A percentile compares a stretch with the other conserved stretches of the same genome.
These are phyloP conservation scores for Panzeria rudis DNA, from an alignment of 2,888 invertebrate species.

Conservation along the genomic window DNA sequence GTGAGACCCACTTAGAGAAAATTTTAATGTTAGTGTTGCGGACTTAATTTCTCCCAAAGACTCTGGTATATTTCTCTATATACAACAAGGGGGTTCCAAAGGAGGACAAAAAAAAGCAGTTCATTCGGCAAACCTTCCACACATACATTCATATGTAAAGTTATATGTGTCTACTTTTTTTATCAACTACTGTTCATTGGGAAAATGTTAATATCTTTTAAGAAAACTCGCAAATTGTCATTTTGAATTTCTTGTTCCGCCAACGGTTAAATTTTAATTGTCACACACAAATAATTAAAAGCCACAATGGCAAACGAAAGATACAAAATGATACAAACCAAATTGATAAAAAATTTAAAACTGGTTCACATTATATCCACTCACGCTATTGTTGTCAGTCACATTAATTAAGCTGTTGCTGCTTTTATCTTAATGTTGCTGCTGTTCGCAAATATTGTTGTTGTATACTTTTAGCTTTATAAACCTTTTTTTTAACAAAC, in stretches of 20 bases:
- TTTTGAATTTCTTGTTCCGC: background rate
- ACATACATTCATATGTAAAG: no score
- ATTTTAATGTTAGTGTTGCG: no score
- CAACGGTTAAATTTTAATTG: conserved; percentile 24
- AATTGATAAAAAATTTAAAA: conserved; percentile 47
- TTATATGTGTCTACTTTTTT: no score
- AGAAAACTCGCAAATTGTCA: no score
- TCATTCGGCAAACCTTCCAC: no score
- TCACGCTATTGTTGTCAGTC: conserved; percentile 58
- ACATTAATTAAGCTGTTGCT: conserved; percentile 67
- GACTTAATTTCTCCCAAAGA: no score
- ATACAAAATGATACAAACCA: conserved; percentile 41
- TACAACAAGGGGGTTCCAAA: no score
- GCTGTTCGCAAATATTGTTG: background rate
- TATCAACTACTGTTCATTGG: no score
- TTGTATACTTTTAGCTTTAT: conserved; percentile 14
- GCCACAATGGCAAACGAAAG: conserved; percentile 28
- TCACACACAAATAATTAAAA: conserved; percentile 25
- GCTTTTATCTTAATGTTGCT: conserved; percentile 4
- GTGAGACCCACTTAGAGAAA: no score
- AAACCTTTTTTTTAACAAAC: conserved; percentile 39
- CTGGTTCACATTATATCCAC: conserved; percentile 60
- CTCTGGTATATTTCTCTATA: no score
- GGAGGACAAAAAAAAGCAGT: no score
- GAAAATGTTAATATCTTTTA: no score